A percentile compares a stretch with the other conserved stretches of the same genome.
Evolutionary conservation across 2,888 invertebrate species (phyloP).

Genomic region (Calliphora vomitoria): DNA sequence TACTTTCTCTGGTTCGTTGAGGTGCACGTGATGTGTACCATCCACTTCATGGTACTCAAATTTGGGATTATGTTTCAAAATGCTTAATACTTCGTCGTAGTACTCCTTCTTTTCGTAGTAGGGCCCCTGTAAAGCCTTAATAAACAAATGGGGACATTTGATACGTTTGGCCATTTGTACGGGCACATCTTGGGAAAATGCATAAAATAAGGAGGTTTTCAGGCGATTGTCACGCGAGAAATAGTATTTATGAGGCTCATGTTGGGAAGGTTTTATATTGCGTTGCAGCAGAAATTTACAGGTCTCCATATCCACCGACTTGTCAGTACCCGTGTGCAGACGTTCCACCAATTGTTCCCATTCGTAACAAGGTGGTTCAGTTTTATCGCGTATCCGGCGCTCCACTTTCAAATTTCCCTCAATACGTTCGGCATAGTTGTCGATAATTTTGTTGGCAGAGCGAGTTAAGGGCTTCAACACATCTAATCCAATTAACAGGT

Average conservation of each 20-base stretch:
- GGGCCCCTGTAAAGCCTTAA: slow-evolving; percentile 87
- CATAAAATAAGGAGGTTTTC: slow-evolving; percentile 83
- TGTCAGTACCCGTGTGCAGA: slow-evolving; percentile 86
- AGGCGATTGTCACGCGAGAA: slow-evolving; percentile 89
- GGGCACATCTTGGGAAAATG: slow-evolving; percentile 84
- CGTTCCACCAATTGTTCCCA: slow-evolving; percentile 87
- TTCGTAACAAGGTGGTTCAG: slow-evolving; percentile 87
- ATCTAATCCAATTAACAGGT: slow-evolving; percentile 82
- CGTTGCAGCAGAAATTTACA: slow-evolving; percentile 86
- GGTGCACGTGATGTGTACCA: slow-evolving; percentile 91
- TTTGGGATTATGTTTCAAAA: slow-evolving; percentile 85
- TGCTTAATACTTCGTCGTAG: slow-evolving; percentile 86
- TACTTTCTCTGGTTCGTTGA: slow-evolving; percentile 88
- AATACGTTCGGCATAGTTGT: slow-evolving; percentile 83
- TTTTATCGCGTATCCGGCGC: slow-evolving; percentile 79
- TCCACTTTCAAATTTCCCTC: slow-evolving; percentile 85
- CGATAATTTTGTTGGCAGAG: slow-evolving; percentile 76
- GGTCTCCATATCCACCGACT: slow-evolving; percentile 86
- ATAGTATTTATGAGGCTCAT: slow-evolving; percentile 87
- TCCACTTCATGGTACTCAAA: slow-evolving; percentile 87
- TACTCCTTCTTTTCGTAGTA: slow-evolving; percentile 86
- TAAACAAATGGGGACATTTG: slow-evolving; percentile 87
- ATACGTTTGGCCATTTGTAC: slow-evolving; percentile 86
- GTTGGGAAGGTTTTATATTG: slow-evolving; percentile 86
- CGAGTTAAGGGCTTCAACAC: slow-evolving; percentile 80